Conservation (phyloP, 53 echinoderm and acorn worm species). For the Zoroaster sp. region DNA sequence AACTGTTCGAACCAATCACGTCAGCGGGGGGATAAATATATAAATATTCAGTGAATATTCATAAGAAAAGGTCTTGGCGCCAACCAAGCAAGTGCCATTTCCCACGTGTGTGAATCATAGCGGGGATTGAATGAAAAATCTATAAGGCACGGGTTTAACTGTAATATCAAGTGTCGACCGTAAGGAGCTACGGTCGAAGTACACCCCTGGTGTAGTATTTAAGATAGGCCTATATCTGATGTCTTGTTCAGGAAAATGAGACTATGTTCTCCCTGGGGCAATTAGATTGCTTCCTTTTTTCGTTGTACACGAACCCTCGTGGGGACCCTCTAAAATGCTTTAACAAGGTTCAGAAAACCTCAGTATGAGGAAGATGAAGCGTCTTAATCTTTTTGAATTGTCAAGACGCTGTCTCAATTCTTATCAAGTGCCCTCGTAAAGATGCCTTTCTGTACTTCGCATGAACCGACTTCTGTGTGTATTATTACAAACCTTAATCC, state of each 20-base stretch:
- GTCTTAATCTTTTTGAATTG: neutral
- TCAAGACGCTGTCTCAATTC: neutral
- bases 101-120: conserved; percentile 13
- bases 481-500: neutral
- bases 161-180: neutral
- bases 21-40: neutral
- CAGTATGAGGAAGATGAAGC: neutral
- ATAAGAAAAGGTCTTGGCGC: conserved; percentile 9
- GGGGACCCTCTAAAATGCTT: neutral
- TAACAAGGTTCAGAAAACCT: neutral
- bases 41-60: conserved; percentile 1
- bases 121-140: conserved; percentile 2
- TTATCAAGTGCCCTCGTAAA: too few relatives aligned
- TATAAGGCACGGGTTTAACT: conserved; percentile 29
- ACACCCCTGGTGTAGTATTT: neutral
- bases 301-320: neutral
- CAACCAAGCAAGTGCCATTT: neutral
- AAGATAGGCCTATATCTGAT: conserved; percentile 11
- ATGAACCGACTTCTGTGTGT: neutral
- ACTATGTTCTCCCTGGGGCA: neutral
- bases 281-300: conserved; percentile 22
- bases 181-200: neutral
- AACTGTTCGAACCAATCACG: conserved; percentile 17
- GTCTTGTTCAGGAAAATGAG: neutral
- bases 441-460: neutral